Base-by-base conservation (phyloP, 2,888 invertebrate genomes). In the Mayetiola destructor region DNA sequence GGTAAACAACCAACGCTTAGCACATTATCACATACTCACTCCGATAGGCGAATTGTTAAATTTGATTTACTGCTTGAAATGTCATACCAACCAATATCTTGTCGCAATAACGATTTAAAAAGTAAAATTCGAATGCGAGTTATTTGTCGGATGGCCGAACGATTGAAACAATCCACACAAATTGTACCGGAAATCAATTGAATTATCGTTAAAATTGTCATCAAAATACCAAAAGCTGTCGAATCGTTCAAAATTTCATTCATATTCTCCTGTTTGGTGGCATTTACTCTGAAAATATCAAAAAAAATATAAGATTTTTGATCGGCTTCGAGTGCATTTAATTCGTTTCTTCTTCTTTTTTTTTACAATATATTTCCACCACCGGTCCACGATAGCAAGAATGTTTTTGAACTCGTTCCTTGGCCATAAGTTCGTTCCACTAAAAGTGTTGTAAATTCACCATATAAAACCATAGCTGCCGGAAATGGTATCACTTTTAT, bases 81-180 rank as follows among this genome's bases (percentile, higher is more conserved):
- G 66, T 85, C 85, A 65, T 84, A 85, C 85, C 85, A 85, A 20
- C 80, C 70, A 64, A 85, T 81, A 60, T 85, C 85, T 70, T 85
- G 85, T 9, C 82, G 74, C 35, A 85, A 75, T 0, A 84, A 80
- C 0, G 83, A 73, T 61, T 75, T 70, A 6, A 85, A 74, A 59
- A 84, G 81, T 63, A 72, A 75, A 55, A 73, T 74, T 56, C 84
- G 78, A 59, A 85, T 76, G 64, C 80, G 73, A 23, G 77, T 77
- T 48, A 80, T 79, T 73, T 82, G 81, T 61, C 75, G 76, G 39
- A 82, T 72, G 0, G 85, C 83, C 3, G 79, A 74, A 62, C 79
- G 75, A 66, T 85, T 85, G 62, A 84, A 78, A 6, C 82, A 69
- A 62, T 83, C 81, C 0, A 85, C 80, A 58, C 82, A 80, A 61